phyloP scores from a whole-genome alignment of 2,113 vertebrate genomes.

The Conger conger region DNA sequence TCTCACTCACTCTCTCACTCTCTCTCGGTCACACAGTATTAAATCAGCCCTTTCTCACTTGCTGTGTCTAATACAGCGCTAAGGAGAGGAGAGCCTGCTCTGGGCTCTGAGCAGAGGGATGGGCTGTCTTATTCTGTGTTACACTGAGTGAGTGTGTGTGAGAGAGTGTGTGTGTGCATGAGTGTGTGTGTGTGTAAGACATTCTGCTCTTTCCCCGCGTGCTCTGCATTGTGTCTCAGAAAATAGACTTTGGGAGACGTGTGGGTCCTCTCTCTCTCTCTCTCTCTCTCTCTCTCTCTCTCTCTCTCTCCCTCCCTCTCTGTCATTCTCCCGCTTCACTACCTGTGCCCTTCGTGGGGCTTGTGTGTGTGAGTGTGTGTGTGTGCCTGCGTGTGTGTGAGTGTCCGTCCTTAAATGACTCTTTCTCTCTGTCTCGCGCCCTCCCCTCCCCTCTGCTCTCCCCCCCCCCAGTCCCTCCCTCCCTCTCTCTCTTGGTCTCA shows the following conservation, averaged over 20 bases:
- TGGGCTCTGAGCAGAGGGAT: neutral
- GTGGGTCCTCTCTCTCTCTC: conserved; percentile 3
- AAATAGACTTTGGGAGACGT: neutral
- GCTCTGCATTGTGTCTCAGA: neutral
- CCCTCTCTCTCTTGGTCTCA: conserved; percentile 49
- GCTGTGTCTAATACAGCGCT: neutral
- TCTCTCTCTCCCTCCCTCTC: neutral
- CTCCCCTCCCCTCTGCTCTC: conserved; percentile 50
- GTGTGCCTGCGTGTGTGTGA: conserved; percentile 14
- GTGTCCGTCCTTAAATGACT: conserved; percentile 70
- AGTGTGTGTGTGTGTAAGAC: too few relatives aligned
- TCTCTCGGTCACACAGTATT: neutral
- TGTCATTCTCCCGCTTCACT: too few relatives aligned
- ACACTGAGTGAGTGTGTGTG: neutral
- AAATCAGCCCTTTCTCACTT: neutral
- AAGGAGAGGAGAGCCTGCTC: neutral
- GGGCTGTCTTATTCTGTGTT: neutral
- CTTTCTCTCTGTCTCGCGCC: conserved; percentile 38
- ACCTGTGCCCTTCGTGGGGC: conserved; percentile 3
- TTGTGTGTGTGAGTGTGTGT: too few relatives aligned
- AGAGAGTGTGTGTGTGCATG: too few relatives aligned
- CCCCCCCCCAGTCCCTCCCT: conserved; percentile 48
- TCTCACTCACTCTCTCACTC: too few relatives aligned
- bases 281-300: neutral
- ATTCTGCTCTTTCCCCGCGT: neutral